Conservation (phyloP, 2,888 invertebrate species). For the Muscina levida region DNA sequence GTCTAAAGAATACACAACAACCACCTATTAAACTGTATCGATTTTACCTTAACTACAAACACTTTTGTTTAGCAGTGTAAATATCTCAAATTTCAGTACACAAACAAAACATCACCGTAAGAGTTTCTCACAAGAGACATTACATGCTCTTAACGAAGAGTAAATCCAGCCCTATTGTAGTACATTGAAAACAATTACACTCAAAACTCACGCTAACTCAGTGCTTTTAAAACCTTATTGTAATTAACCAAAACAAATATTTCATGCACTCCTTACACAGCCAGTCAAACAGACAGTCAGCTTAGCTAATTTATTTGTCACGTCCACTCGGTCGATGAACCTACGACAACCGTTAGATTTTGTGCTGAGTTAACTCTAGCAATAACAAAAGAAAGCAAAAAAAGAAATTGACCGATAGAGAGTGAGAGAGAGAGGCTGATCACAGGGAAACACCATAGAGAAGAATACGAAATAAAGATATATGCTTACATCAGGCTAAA, state of each 20-base stretch:
- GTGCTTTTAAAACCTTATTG: constrained; percentile 12
- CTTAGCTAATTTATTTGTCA: too few species aligned
- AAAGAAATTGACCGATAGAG: not conserved
- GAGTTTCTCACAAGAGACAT: too few species aligned
- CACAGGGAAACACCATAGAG: not conserved
- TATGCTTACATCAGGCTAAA: not conserved
- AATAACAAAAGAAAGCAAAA: not conserved
- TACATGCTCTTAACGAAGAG: too few species aligned
- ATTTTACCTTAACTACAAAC: too few species aligned
- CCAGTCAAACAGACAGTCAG: not conserved
- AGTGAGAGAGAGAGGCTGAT: too few species aligned
- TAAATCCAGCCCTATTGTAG: too few species aligned
- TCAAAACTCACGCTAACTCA: not conserved
- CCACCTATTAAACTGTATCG: too few species aligned
- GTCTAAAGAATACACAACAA: too few species aligned
- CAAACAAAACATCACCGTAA: too few species aligned
- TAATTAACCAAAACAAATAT: constrained; percentile 18
- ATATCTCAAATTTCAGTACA: too few species aligned
- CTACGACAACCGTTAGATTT: constrained; percentile 9
- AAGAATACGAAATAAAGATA: not conserved
- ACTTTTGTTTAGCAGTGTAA: too few species aligned
- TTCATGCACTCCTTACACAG: not conserved
- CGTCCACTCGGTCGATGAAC: constrained; percentile 22
- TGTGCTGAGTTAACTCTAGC: not conserved
- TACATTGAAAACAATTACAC: too few species aligned